Conservation (phyloP, 2,797 vertebrate species). For the Lepus oiostolus region DNA sequence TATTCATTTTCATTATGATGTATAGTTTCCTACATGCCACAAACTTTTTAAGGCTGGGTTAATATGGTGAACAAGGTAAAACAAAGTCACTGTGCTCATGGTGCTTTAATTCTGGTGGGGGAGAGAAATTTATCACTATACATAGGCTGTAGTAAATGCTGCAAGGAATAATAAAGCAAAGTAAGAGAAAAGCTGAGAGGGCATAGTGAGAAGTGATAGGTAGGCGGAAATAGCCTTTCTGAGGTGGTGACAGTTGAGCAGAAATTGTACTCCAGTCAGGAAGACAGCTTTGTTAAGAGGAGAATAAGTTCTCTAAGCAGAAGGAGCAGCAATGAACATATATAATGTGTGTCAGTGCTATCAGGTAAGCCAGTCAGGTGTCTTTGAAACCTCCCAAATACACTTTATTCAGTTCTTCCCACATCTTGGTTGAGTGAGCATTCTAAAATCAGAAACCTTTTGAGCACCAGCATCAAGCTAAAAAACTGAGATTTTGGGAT, state of each 20-base stretch:
- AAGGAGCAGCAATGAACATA: not conserved
- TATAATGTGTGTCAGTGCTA: not conserved
- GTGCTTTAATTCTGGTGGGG: not conserved
- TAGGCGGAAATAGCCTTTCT: not conserved
- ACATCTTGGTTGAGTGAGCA: too few species aligned
- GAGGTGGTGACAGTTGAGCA: not conserved
- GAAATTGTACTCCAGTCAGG: not conserved
- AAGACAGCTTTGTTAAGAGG: not conserved
- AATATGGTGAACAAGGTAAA: not conserved
- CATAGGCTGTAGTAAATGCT: not conserved
- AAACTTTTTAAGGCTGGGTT: not conserved
- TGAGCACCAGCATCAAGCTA: too few species aligned
- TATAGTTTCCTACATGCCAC: not conserved
- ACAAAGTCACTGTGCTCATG: not conserved
- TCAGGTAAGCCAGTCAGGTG: not conserved
- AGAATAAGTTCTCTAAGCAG: not conserved
- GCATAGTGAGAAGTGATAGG: not conserved
- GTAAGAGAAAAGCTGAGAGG: not conserved
- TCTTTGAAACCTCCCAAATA: conserved; percentile 19
- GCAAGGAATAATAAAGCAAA: not conserved
- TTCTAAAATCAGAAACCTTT: too few species aligned
- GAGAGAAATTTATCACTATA: not conserved
- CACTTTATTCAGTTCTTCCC: not conserved
- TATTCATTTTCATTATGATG: not conserved
- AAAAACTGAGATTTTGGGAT: too few species aligned